Base-by-base conservation (phyloP, 2,113 vertebrate species). In the Phoenicopterus ruber region DNA sequence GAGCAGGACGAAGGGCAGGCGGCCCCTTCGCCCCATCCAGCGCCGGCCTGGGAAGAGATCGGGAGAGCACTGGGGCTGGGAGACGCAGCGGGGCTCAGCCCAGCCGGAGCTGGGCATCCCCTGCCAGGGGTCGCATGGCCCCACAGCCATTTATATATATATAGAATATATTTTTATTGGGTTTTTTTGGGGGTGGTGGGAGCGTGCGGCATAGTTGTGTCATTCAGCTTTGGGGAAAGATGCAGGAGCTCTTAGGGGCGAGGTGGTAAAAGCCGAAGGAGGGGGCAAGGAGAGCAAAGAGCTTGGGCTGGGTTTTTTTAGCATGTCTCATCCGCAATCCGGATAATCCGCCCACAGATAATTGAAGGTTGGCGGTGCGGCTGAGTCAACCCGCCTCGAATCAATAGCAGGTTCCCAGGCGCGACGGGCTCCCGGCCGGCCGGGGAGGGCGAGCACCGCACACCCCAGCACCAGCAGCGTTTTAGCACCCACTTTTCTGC, bases 281-380 rank as follows among this genome's bases (percentile, higher is more conserved):
- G 49, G 87, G 88, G 69, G 55, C 50, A 69, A 85, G 72, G 93
- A 65, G 86, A 73, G 80, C 59, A 8, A 4, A 82, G 63, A 4
- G 12, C 76, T 16, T 3, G 91, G 95, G 67, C 0, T 94, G 91
- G 63, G 86, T 49, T 85, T 97, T 96, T 95, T 95, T 69, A 0
- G 70, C 4, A 79, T 6, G 7, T 73, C 86, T 83, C 44, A 65
- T 82, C 94, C 52, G 8, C 93, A 91, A 86, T 73, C 96, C 88
- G 86, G 94, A 88, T 90, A 49, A 94, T 94, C 94, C 93, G 2
- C 96, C 96, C 94, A 96, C 94, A 14, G 93, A 11, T 94, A 97
- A 96, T 96, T 97, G 93, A 58, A 83, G 96, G 93, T 71, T 95
- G 94, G 12, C 2, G 17, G 59, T 13, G 74, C 0, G 49, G 90